Percentiles rank a stretch among this genome's conserved stretches.
These are phyloP conservation scores for Apis dorsata DNA, from an alignment of 1,140 invertebrate genomes.

Conservation along the genomic window DNA sequence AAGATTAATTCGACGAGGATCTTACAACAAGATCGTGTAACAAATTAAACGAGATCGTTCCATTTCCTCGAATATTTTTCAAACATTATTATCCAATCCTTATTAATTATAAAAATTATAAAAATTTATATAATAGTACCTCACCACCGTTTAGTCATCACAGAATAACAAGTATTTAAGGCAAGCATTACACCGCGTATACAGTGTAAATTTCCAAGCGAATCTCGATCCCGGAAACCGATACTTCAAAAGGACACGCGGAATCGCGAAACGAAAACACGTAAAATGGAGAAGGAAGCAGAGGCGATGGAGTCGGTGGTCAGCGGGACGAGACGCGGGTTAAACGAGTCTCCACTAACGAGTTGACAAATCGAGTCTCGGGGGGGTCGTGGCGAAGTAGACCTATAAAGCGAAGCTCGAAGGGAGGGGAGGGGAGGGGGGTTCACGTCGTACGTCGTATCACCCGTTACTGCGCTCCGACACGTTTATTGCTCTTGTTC, in stretches of 20 bases:
- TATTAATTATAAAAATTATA: too few relatives aligned
- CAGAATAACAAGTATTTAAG: too few relatives aligned
- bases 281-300: background rate
- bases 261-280: background rate
- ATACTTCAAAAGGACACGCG: background rate
- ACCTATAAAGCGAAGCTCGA: constrained; percentile 79
- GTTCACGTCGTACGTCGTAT: constrained; percentile 69
- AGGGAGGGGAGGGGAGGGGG: constrained; percentile 61
- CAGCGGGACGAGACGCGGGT: constrained; percentile 65
- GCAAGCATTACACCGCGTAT: background rate
- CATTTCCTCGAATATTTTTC: too few relatives aligned
- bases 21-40: too few relatives aligned
- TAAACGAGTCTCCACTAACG: constrained; percentile 79
- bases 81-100: too few relatives aligned
- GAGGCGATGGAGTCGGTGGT: constrained; percentile 57
- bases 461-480: constrained; percentile 74
- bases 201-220: background rate
- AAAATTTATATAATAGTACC: too few relatives aligned
- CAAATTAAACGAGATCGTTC: too few relatives aligned
- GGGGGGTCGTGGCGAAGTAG: constrained; percentile 78
- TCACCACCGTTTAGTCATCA: too few relatives aligned
- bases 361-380: constrained; percentile 81
- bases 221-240: constrained; percentile 29
- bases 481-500: constrained; percentile 79
- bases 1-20: too few relatives aligned